Conservation (phyloP, 2,113 vertebrate genomes). For the Sphaerodactylus townsendi region DNA sequence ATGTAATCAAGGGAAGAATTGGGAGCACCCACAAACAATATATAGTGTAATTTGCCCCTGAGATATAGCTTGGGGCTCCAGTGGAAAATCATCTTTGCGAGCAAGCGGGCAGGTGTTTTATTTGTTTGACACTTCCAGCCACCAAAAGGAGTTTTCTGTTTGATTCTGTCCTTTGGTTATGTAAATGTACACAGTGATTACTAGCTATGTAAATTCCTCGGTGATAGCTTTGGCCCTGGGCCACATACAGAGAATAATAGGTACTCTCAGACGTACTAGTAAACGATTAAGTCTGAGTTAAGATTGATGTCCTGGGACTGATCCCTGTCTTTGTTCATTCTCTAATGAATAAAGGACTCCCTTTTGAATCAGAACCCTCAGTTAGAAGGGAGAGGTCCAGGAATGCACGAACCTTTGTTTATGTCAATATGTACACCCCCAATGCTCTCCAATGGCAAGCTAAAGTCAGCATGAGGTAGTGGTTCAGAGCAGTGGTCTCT, state of each 20-base stretch:
- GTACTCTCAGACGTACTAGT: neutral
- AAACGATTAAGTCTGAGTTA: neutral
- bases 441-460: too few species aligned
- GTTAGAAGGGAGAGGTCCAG: too few species aligned
- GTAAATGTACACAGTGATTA: constrained; percentile 5
- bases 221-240: neutral
- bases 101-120: neutral
- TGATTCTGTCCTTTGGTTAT: neutral
- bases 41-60: too few species aligned
- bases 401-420: too few species aligned
- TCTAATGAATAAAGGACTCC: neutral
- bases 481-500: too few species aligned
- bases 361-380: neutral
- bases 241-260: neutral
- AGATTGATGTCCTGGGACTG: neutral
- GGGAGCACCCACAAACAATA: too few species aligned
- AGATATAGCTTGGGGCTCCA: too few species aligned
- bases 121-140: constrained; percentile 7
- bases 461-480: too few species aligned
- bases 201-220: neutral
- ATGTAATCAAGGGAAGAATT: too few species aligned
- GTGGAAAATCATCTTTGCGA: neutral
- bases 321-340: neutral
- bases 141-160: neutral
- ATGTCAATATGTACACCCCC: too few species aligned